Base-by-base conservation (phyloP, 2,888 invertebrate species). In the Slavum lentiscoides region DNA sequence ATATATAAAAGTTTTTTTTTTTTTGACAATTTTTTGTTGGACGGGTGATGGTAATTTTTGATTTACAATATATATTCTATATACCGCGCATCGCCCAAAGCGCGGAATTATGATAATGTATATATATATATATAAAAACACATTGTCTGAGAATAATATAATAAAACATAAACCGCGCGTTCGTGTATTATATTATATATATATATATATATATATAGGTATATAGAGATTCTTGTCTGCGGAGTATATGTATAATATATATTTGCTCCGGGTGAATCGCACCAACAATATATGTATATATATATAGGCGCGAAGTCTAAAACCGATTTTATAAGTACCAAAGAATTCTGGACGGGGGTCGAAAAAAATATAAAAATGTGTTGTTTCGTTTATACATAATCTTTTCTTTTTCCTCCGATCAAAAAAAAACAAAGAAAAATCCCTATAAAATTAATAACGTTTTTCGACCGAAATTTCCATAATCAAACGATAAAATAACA, bases 221-320 rank as follows among this genome's bases (percentile, higher is more conserved):
- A n/a, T n/a, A n/a, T n/a, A 30, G 30, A 64, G 80, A 80, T 80
- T 58, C 58, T 80, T 80, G 70, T 80, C 80, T 80, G 70, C 4
- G 72, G 53, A 19, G 53, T 30, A 30, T 30, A 30, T 30, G 30
- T 30, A 30, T 30, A 30, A 30, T 30, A 30, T 4, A 23, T 72
- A 80, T 77, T 77, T 69, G 77, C 77, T 77, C 53, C 77, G n/a
- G 77, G 77, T 77, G 66, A 53, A 80, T 70, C 53, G 19, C 58
- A 53, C 55, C 62, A 55, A 55, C 39, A n/a, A n/a, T n/a, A n/a
- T n/a, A n/a, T n/a, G n/a, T n/a, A 43, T 80, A 58, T 66, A 58
- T 55, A 64, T 62, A 64, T 70, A 62, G 58, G 53, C 58, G 70
- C 64, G 6, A 70, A 77, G 61, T 55, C 69, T 53, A 30, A 19